Base-by-base conservation (phyloP, 2,797 vertebrate genomes). In the Tokudaia tokunoshimensis region DNA sequence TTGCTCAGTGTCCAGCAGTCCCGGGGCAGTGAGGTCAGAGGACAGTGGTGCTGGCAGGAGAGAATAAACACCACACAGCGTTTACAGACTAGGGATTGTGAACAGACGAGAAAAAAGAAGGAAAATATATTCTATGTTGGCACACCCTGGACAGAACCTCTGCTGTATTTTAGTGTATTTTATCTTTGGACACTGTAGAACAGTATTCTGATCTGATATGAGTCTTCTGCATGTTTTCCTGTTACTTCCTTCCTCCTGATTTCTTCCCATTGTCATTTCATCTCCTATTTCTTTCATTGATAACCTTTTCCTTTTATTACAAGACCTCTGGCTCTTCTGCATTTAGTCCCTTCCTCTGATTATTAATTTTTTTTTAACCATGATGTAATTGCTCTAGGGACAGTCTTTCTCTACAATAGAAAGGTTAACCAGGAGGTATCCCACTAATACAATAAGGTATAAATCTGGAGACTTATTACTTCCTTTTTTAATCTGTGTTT, bases 351-450 rank as follows among this genome's bases (percentile, higher is more conserved):
- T 57, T 55, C 20, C 79, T 52, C 26, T 37, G 52, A 26, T 47
- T 70, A 72, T 52, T 24, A 20, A 81, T 59, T 22, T 72, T 79
- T 92, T 61, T 50, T 89, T 52, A 83, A 55, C n/a, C 29, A 34
- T 70, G 52, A 95, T 92, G n/a, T 94, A 94, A 81, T 91, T 95
- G 52, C 83, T 84, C 86, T 94, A 80, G 91, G 78, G 50, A 87
- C 92, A 97, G 94, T 72, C 82, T 92, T 92, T 67, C 29, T 86
- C 67, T 92, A 84, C n/a, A 92, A 44, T 78, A 84, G 86, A 96
- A 97, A 96, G 86, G 95, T 95, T 96, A 97, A 94, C 76, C 87
- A 76, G 85, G 63, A 95, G 79, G 86, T 91, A 72, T 82, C 92
- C 90, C 57, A 78, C 79, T 92, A 81, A 95, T 92, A 92, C 94